Evolutionary conservation across 2,888 invertebrate genomes (phyloP).

Genomic region (Euplagia quadripunctaria): DNA sequence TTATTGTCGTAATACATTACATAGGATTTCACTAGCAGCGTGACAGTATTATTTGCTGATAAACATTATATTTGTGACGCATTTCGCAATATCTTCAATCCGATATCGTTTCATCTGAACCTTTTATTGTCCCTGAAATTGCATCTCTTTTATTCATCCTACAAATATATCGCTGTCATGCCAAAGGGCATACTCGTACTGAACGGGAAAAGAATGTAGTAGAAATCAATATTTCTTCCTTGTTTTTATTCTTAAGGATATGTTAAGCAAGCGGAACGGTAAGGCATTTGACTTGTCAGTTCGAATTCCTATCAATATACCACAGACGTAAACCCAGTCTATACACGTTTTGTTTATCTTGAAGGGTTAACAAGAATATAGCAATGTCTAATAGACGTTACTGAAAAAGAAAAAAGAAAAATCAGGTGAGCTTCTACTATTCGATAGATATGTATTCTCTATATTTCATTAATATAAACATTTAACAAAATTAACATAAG

Average conservation of each 20-base stretch:
- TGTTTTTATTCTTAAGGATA: background rate
- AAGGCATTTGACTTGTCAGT: background rate
- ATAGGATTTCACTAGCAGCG: background rate
- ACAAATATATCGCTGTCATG: conserved; percentile 10
- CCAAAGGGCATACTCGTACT: background rate
- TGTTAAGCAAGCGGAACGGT: background rate
- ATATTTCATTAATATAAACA: no score
- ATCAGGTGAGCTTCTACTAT: no score
- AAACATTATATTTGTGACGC: conserved; percentile 4
- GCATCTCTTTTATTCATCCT: background rate
- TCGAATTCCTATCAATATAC: background rate
- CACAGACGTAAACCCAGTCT: background rate
- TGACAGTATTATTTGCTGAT: background rate
- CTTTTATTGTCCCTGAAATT: conserved; percentile 20
- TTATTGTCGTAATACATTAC: background rate
- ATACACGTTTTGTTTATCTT: no score
- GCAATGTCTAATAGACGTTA: background rate
- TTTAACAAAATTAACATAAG: no score
- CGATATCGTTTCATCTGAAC: conserved; percentile 15
- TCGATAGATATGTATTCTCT: no score
- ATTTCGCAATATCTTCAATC: conserved; percentile 7
- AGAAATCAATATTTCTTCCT: background rate
- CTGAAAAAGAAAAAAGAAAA: no score
- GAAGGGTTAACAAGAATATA: no score
- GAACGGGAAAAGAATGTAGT: background rate